A percentile compares a stretch with the other conserved stretches of the same genome.
Conservation (phyloP, 2,113 vertebrate species). For the Dryoscopus gambensis region DNA sequence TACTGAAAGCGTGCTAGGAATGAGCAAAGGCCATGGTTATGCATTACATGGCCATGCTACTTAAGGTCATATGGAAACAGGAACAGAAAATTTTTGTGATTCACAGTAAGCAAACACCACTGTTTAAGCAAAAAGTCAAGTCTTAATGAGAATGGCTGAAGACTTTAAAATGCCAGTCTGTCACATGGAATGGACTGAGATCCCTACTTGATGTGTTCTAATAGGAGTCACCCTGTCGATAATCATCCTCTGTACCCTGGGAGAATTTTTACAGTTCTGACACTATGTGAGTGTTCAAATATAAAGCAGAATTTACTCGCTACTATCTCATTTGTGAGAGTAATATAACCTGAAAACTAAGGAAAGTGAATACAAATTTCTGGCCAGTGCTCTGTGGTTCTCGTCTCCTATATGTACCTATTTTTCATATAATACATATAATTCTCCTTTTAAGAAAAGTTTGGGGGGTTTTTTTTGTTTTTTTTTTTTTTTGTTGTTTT, state of each 20-base stretch:
- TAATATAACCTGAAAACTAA: not conserved
- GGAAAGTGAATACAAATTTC: not conserved
- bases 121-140: not conserved
- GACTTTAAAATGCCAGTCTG: slow-evolving; percentile 1
- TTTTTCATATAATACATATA: not conserved
- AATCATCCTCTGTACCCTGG: not conserved
- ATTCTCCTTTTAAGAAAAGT: not conserved
- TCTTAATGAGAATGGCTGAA: not conserved
- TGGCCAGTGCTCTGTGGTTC: not conserved
- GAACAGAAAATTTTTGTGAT: not conserved
- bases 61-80: not conserved
- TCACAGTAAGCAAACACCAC: not conserved
- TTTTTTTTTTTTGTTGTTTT: too few species aligned
- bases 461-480: too few species aligned
- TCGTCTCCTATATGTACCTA: not conserved
- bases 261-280: not conserved
- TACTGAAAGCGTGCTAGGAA: not conserved
- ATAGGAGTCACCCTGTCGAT: not conserved
- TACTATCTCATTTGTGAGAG: not conserved
- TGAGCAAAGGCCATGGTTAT: not conserved
- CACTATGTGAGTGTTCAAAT: not conserved
- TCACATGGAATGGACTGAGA: not conserved
- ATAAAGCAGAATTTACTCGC: not conserved
- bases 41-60: not conserved
- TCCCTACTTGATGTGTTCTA: not conserved